These are phyloP conservation scores for Diplodus sargus DNA, from an alignment of 2,797 vertebrate species.

Conservation along the genomic window DNA sequence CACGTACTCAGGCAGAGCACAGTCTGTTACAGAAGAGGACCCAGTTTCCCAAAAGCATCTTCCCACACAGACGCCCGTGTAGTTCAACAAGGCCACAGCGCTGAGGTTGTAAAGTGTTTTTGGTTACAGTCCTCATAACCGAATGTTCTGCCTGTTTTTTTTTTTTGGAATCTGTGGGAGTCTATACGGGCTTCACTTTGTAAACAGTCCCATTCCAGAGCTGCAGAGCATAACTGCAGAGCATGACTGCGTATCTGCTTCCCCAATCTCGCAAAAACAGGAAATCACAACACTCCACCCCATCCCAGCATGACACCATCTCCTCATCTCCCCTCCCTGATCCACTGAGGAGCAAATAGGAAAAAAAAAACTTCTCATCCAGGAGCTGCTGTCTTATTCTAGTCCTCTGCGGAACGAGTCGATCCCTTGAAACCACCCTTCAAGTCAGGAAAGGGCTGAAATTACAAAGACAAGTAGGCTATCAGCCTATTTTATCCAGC, in stretches of 20 bases:
- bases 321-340: slow-evolving; percentile 37
- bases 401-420: slow-evolving; percentile 4
- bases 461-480: slow-evolving; percentile 59
- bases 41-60: slow-evolving; percentile 50
- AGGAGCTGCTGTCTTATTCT: slow-evolving; percentile 14
- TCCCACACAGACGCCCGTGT: slow-evolving; percentile 46
- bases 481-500: slow-evolving; percentile 54
- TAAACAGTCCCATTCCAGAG: slow-evolving; percentile 65
- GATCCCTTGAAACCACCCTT: slow-evolving; percentile 38
- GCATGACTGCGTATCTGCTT: slow-evolving; percentile 67
- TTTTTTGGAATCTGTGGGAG: slow-evolving; percentile 21
- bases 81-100: slow-evolving; percentile 17
- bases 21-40: slow-evolving; percentile 47
- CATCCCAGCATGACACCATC: slow-evolving; percentile 62
- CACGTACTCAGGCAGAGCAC: slow-evolving; percentile 46
- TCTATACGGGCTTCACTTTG: slow-evolving; percentile 9
- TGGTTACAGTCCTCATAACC: neutral
- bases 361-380: slow-evolving; percentile 23
- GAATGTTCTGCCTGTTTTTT: slow-evolving; percentile 6
- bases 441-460: slow-evolving; percentile 36
- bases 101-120: neutral
- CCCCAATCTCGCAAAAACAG: slow-evolving; percentile 76
- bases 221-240: slow-evolving; percentile 49
- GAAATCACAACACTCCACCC: slow-evolving; percentile 78
- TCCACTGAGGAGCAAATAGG: slow-evolving; percentile 24